Evolutionary conservation across 2,797 vertebrate genomes (phyloP), one percentile per base, ranked within the genome.

Genomic region (Petrocephalus schoutedeni): DNA sequence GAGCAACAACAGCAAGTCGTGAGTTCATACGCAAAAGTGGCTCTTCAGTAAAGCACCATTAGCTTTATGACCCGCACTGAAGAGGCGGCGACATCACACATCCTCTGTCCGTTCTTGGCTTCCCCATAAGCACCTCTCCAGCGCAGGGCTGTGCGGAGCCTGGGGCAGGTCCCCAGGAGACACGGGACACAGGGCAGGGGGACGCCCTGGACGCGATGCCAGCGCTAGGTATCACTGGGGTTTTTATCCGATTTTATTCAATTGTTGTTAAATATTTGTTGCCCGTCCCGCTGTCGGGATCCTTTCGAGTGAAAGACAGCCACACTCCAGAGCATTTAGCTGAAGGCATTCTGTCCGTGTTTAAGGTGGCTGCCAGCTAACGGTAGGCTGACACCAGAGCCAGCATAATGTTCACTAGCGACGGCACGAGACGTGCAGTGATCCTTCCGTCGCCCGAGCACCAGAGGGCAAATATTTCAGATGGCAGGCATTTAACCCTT

Each of bases 1-100:
- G 82, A 23, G 61, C 61, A 67, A 88, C 89, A 89, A 85, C 53
- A 86, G 84, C 71, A 23, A 84, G 74, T 57, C 19, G 32, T 23
- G 84, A 74, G 67, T 86, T 86, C n/a, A 82, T 77, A 41, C 49
- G 64, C 54, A 71, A 4, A 71, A 87, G 28, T 58, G 83, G 53
- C 87, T 86, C 86, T 87, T 86, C 82, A 86, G 19, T 51, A 41
- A 85, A 86, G 61, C 19, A 41, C 57, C n/a, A 36, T 19, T 45
- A 19, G 67, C 32, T 74, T 36, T 19, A 41, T 74, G 1, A 12
- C 28, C 36, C 6, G 16, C 5, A 8, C 67, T 74, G 67, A 74
- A 74, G 14, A 32, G 36, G 36, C 4, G 14, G 67, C 32, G 2
- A 74, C 3, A 41, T 41, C 2, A 2, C 5, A 12, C 67, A 19